A percentile compares a stretch with the other conserved stretches of the same genome.
Conservation (phyloP, 2,797 vertebrate species). For the Enteromius unitaeniatus region DNA sequence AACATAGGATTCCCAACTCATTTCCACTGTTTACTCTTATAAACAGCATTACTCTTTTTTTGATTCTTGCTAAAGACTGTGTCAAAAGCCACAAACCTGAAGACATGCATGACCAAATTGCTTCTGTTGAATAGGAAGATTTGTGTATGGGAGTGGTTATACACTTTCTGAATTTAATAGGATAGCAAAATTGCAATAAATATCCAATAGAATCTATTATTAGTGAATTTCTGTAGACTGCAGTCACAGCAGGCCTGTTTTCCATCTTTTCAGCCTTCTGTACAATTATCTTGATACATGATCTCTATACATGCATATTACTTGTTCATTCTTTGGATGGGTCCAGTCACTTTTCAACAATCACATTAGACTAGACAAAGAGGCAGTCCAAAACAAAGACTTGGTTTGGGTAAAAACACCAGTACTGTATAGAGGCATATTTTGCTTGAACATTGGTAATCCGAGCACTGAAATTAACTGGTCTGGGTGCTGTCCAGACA, state of each 20-base stretch:
- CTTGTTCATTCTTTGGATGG: neutral
- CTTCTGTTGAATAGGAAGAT: slow-evolving; percentile 40
- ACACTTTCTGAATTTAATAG: neutral
- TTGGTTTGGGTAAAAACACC: slow-evolving; percentile 45
- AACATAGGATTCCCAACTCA: slow-evolving; percentile 26
- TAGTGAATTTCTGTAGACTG: neutral
- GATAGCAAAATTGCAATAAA: neutral
- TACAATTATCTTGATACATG: slow-evolving; percentile 2
- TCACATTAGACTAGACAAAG: slow-evolving; percentile 25
- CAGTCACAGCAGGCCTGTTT: neutral
- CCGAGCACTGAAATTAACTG: slow-evolving; percentile 52
- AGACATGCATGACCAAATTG: slow-evolving; percentile 53
- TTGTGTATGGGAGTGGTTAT: neutral
- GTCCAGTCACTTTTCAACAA: slow-evolving; percentile 3
- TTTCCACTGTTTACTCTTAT: neutral
- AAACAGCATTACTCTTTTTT: neutral
- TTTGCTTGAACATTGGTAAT: slow-evolving; percentile 53
- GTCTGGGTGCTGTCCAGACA: slow-evolving; percentile 45
- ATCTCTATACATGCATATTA: neutral
- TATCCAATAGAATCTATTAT: neutral
- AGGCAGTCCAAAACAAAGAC: slow-evolving; percentile 36
- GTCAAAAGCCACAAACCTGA: slow-evolving; percentile 46
- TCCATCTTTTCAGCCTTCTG: slow-evolving; percentile 2
- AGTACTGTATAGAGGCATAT: slow-evolving; percentile 51
- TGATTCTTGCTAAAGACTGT: neutral